Evolutionary conservation across 2,888 invertebrate genomes (phyloP).

Genomic region (Meganola albula): DNA sequence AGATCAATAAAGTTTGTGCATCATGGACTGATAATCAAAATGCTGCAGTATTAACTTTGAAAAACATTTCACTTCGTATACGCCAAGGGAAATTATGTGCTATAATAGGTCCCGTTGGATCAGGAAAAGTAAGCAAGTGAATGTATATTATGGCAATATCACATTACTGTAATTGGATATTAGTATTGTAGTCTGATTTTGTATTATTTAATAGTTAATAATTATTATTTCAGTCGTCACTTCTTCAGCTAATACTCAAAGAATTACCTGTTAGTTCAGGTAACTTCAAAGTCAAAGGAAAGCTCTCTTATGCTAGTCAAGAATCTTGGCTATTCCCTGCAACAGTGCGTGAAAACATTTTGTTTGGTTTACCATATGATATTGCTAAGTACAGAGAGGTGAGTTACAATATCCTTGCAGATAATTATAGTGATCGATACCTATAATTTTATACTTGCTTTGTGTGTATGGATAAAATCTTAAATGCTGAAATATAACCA

Average conservation of each 20-base stretch:
- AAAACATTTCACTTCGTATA: constrained; percentile 76
- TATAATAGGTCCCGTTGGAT: constrained; percentile 91
- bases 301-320: constrained; percentile 86
- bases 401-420: too few species aligned
- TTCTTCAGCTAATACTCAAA: constrained; percentile 82
- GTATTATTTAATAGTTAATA: constrained; percentile 13
- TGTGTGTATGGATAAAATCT: too few species aligned
- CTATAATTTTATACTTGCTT: too few species aligned
- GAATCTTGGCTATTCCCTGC: constrained; percentile 90
- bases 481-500: too few species aligned
- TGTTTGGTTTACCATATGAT: constrained; percentile 84
- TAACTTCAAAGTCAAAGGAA: constrained; percentile 78
- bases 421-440: too few species aligned
- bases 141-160: too few species aligned
- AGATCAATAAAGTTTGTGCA: constrained; percentile 49
- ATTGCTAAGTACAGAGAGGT: constrained; percentile 80
- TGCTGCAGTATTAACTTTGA: constrained; percentile 61
- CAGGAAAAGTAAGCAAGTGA: constrained; percentile 82
- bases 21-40: constrained; percentile 54
- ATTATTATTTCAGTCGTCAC: constrained; percentile 66
- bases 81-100: constrained; percentile 82
- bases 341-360: constrained; percentile 88
- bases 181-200: not conserved
- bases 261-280: constrained; percentile 82
- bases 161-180: too few species aligned